Evolutionary conservation across 2,888 invertebrate species (phyloP).

Genomic region (Agrotis clavis): DNA sequence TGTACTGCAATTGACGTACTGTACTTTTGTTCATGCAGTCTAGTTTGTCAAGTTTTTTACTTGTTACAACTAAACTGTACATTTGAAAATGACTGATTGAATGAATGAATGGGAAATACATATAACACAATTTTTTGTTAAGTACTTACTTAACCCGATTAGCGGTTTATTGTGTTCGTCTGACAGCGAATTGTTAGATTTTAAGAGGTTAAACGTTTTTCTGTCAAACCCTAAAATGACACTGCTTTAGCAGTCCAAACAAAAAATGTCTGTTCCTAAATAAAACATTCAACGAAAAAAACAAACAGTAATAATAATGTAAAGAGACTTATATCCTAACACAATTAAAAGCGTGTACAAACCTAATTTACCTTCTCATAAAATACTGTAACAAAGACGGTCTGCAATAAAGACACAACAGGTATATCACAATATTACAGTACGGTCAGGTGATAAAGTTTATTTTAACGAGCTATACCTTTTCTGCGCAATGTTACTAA

Average conservation of each 20-base stretch:
- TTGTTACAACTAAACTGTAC: not conserved
- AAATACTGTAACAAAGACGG: constrained; percentile 26
- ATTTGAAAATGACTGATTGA: not conserved
- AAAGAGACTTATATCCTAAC: not conserved
- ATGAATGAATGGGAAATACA: not conserved
- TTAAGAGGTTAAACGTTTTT: no score
- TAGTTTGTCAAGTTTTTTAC: not conserved
- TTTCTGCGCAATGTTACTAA: constrained; percentile 26
- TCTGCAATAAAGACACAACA: constrained; percentile 35
- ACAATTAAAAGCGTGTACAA: not conserved
- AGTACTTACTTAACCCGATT: no score
- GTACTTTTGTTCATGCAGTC: not conserved
- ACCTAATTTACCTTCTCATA: constrained; percentile 28
- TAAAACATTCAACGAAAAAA: not conserved
- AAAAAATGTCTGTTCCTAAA: no score
- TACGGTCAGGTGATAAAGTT: constrained; percentile 53
- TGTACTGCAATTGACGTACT: not conserved
- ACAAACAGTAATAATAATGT: not conserved
- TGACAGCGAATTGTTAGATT: no score
- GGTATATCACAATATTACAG: constrained; percentile 39
- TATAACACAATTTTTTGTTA: not conserved
- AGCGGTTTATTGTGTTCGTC: not conserved
- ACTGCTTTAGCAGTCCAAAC: no score
- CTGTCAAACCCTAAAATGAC: no score
- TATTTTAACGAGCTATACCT: constrained; percentile 51